Conservation (phyloP, 2,797 vertebrate species). For the Melanotaenia boesemani region DNA sequence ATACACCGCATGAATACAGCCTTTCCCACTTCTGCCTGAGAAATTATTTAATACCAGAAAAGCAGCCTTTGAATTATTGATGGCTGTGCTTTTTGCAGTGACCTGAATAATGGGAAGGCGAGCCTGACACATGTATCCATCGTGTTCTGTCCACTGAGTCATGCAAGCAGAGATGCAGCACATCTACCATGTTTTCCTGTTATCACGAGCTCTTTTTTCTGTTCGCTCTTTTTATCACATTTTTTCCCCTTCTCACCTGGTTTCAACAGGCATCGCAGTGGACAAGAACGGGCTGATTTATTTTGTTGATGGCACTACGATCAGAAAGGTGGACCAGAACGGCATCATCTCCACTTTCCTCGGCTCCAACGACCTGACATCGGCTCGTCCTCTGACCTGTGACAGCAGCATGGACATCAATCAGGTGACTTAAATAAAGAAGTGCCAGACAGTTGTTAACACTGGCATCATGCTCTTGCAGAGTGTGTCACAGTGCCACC, state of each 20-base stretch:
- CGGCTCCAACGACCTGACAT: conserved; percentile 96
- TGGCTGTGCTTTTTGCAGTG: conserved; percentile 85
- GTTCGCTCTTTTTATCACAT: neutral
- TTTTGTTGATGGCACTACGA: conserved; percentile 97
- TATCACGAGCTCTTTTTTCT: conserved; percentile 35
- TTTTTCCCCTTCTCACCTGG: neutral
- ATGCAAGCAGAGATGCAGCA: conserved; percentile 71
- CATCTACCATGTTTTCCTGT: conserved; percentile 59
- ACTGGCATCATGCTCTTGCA: neutral
- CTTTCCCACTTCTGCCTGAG: conserved; percentile 83
- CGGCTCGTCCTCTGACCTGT: conserved; percentile 94
- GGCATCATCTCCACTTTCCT: conserved; percentile 97
- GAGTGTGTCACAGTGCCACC: conserved; percentile 57
- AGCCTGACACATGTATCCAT: conserved; percentile 85
- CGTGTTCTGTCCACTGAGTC: conserved; percentile 78
- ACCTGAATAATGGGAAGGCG: conserved; percentile 87
- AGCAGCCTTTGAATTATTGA: conserved; percentile 85
- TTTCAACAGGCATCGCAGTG: conserved; percentile 89
- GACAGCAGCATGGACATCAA: conserved; percentile 98
- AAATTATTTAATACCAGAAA: conserved; percentile 86
- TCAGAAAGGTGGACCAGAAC: conserved; percentile 96
- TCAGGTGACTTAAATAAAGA: conserved; percentile 85
- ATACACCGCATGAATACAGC: conserved; percentile 78
- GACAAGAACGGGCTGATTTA: conserved; percentile 97
- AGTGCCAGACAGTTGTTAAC: conserved; percentile 19